Evolutionary conservation across 2,113 vertebrate genomes (phyloP).

Genomic region (Rhabdornis inornatus): DNA sequence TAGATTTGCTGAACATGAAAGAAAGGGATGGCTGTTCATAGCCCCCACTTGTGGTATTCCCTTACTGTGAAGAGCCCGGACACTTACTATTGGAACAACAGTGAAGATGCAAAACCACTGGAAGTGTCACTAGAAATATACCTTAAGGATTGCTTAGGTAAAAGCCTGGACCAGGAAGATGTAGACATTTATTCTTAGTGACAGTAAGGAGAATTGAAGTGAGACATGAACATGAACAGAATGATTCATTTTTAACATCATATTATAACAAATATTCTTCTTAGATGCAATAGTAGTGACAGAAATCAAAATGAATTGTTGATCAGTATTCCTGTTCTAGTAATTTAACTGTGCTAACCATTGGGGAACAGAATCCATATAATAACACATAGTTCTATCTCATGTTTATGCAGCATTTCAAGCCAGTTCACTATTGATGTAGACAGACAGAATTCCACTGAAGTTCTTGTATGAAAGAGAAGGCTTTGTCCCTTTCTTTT

Average conservation of each 20-base stretch:
- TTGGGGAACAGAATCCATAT: not conserved
- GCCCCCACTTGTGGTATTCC: not conserved
- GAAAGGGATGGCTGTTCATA: not conserved
- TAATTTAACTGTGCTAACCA: not conserved
- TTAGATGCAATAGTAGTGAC: not conserved
- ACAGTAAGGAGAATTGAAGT: not conserved
- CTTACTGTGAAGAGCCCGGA: not conserved
- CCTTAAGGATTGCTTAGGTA: not conserved
- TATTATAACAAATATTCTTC: not conserved
- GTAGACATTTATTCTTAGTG: not conserved
- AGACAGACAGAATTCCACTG: not conserved
- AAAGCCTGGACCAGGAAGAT: not conserved
- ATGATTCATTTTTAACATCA: not conserved
- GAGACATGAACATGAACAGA: not conserved
- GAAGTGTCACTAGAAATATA: not conserved
- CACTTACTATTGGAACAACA: not conserved
- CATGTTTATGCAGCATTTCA: not conserved
- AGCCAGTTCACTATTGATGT: not conserved
- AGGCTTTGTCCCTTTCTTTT: not conserved
- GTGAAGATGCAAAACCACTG: not conserved
- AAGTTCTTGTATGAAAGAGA: not conserved
- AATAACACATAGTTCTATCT: not conserved
- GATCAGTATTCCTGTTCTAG: not conserved
- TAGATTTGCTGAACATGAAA: not conserved
- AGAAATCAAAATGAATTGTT: slow-evolving; percentile 19